Evolutionary conservation across 1,140 invertebrate genomes (phyloP).

Genomic region (Eriosoma lanigerum): DNA sequence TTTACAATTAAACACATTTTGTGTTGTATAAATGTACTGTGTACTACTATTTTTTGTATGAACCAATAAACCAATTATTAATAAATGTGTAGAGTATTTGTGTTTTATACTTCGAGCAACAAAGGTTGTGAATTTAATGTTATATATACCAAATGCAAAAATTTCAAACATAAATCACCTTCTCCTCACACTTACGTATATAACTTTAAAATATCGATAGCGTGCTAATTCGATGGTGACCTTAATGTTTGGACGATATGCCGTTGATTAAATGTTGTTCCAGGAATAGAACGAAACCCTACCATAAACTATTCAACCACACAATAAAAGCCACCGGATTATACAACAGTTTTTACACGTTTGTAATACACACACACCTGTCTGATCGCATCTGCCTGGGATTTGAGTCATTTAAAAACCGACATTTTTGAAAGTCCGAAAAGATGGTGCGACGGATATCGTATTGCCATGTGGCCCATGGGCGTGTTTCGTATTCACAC

Average conservation of each 20-base stretch:
- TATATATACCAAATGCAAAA: too few species aligned
- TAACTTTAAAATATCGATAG: neutral
- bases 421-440: slow-evolving; percentile 6
- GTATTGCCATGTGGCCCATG: slow-evolving; percentile 22
- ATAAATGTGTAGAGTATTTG: neutral
- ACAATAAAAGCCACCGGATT: neutral
- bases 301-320: neutral
- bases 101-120: neutral
- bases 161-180: too few species aligned
- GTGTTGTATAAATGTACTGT: neutral
- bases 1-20: neutral
- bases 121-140: too few species aligned
- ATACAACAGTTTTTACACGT: neutral
- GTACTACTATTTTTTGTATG: slow-evolving; percentile 16
- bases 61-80: neutral
- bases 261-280: neutral
- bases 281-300: neutral
- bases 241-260: neutral
- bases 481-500: slow-evolving; percentile 19
- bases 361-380: neutral
- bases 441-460: neutral
- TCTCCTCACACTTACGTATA: too few species aligned
- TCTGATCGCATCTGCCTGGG: slow-evolving; percentile 22
- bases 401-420: neutral
- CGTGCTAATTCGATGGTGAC: neutral